Percentiles rank a stretch among this genome's conserved stretches.
phyloP scores from a whole-genome alignment of 2,888 invertebrate species.

The Idaea aversata region DNA sequence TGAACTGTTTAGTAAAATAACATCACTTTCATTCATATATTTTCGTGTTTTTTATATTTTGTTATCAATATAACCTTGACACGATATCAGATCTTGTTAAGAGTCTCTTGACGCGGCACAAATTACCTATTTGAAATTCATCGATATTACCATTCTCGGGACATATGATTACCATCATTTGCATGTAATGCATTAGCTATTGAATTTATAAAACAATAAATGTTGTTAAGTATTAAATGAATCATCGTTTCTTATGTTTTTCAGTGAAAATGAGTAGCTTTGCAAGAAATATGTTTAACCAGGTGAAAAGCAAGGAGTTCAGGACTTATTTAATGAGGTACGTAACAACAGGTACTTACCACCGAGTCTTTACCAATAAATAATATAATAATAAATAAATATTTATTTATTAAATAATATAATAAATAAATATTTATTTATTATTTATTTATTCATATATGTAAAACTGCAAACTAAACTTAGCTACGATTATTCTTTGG shows the following conservation, averaged over 20 bases:
- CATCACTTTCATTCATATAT: background rate
- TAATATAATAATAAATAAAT: too few relatives aligned
- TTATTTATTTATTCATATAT: too few relatives aligned
- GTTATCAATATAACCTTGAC: background rate
- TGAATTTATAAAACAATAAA: background rate
- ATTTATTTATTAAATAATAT: too few relatives aligned
- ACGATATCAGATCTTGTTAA: background rate
- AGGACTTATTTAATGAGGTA: slow-evolving; percentile 93
- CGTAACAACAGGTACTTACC: slow-evolving; percentile 8
- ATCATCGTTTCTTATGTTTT: slow-evolving; percentile 29
- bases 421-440: too few relatives aligned
- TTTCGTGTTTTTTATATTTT: background rate
- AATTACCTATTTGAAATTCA: background rate
- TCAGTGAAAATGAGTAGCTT: slow-evolving; percentile 58
- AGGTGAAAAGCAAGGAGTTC: slow-evolving; percentile 90
- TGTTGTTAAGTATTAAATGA: background rate
- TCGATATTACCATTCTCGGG: background rate
- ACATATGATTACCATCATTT: background rate
- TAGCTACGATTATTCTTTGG: too few relatives aligned
- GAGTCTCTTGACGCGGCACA: background rate
- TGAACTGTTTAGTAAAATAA: background rate
- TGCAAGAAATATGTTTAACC: slow-evolving; percentile 72
- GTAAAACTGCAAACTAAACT: too few relatives aligned
- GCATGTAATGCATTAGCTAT: background rate
- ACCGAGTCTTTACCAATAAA: too few relatives aligned